phyloP scores from a whole-genome alignment of 2,797 vertebrate genomes.

The Sparus aurata region DNA sequence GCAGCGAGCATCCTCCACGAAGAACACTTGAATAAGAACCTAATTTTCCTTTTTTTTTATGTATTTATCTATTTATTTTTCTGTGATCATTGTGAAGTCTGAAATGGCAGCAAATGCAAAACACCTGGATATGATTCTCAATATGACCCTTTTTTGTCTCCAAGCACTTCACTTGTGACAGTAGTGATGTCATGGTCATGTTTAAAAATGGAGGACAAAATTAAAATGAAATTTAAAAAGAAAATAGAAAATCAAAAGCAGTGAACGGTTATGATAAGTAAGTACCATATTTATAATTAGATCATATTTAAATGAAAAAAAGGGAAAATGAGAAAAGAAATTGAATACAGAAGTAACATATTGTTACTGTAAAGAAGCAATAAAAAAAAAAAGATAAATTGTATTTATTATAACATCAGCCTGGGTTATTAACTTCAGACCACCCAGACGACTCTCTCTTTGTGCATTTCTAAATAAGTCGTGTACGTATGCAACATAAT shows the following conservation, averaged over 20 bases:
- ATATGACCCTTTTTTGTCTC: not conserved
- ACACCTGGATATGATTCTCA: not conserved
- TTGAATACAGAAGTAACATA: not conserved
- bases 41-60: not conserved
- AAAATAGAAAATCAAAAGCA: not conserved
- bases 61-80: not conserved
- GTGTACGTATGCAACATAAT: too few relatives aligned
- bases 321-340: not conserved
- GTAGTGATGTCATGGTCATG: not conserved
- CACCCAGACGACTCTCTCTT: too few relatives aligned
- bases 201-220: not conserved
- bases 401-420: too few relatives aligned
- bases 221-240: not conserved
- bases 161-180: not conserved
- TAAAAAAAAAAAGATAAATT: too few relatives aligned
- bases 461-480: too few relatives aligned
- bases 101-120: not conserved
- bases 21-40: too few relatives aligned
- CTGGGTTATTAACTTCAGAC: too few relatives aligned
- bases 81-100: not conserved
- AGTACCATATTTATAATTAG: not conserved
- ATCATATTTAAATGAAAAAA: not conserved
- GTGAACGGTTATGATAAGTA: not conserved
- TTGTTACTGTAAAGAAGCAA: not conserved
- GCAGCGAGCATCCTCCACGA: not conserved